phyloP scores from a whole-genome alignment of 2,888 invertebrate species.

The Polietes domitor region DNA sequence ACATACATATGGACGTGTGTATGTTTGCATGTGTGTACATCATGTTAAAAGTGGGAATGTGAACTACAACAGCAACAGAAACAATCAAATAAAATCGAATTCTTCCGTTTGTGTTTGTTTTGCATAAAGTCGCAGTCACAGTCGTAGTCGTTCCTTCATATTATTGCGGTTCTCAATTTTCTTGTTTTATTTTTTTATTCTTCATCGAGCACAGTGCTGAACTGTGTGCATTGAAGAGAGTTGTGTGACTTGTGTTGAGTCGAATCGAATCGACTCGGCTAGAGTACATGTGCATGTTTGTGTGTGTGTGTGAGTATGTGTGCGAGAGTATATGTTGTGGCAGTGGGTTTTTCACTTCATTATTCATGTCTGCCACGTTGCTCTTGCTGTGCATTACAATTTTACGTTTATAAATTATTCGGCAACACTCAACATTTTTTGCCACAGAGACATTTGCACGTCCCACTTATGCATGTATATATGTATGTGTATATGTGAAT shows the following conservation, averaged over 20 bases:
- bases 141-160: slow-evolving; percentile 26
- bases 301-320: not conserved
- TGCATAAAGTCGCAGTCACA: slow-evolving; percentile 24
- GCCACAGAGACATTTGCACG: slow-evolving; percentile 52
- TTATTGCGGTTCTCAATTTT: slow-evolving; percentile 1
- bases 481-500: not conserved
- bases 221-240: not conserved
- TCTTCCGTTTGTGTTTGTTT: slow-evolving; percentile 22
- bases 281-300: not conserved
- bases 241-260: not conserved
- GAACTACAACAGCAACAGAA: not conserved
- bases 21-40: not conserved
- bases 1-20: not conserved
- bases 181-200: not conserved
- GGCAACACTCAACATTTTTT: slow-evolving; percentile 50
- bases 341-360: slow-evolving; percentile 48
- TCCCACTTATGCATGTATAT: slow-evolving; percentile 1
- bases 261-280: too few species aligned
- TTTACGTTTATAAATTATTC: slow-evolving; percentile 60
- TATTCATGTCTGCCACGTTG: slow-evolving; percentile 58
- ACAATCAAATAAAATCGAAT: slow-evolving; percentile 39
- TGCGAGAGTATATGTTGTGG: slow-evolving; percentile 17
- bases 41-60: not conserved
- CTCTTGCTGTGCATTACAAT: slow-evolving; percentile 49
- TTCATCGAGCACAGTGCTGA: not conserved